These are phyloP conservation scores for Bacillus rossius DNA, from an alignment of 1,140 invertebrate genomes.

Conservation along the genomic window DNA sequence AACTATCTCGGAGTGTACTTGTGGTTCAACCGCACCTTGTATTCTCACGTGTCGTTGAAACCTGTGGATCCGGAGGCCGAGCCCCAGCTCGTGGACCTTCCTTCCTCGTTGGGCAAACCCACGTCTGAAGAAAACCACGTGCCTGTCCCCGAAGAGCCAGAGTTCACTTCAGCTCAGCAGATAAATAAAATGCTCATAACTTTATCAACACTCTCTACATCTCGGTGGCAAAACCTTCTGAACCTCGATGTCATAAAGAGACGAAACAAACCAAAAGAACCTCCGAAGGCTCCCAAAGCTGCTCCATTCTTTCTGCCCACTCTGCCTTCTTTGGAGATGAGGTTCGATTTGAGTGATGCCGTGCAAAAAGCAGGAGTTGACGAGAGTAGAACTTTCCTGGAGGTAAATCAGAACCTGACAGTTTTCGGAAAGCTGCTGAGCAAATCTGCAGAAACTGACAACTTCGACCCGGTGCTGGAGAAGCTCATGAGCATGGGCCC, in stretches of 20 bases:
- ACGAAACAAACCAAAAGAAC: constrained; percentile 86
- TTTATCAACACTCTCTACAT: constrained; percentile 75
- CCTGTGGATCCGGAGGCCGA: constrained; percentile 56
- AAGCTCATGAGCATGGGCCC: constrained; percentile 79
- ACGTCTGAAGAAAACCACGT: constrained; percentile 47
- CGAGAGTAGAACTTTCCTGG: not conserved
- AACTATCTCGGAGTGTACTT: constrained; percentile 87
- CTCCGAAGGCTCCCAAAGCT: constrained; percentile 70
- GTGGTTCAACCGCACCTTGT: constrained; percentile 90
- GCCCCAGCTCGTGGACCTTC: constrained; percentile 46
- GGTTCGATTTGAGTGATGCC: constrained; percentile 65
- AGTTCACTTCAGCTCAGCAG: constrained; percentile 76
- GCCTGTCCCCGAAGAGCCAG: constrained; percentile 43
- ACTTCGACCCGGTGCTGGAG: constrained; percentile 55
- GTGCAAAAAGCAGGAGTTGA: constrained; percentile 29
- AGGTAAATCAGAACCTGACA: constrained; percentile 56
- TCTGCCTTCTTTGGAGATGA: constrained; percentile 70
- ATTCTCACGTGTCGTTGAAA: constrained; percentile 69
- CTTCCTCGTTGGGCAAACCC: constrained; percentile 21
- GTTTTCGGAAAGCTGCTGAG: constrained; percentile 58
- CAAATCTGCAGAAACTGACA: constrained; percentile 36
- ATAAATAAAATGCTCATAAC: constrained; percentile 78
- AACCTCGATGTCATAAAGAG: constrained; percentile 86
- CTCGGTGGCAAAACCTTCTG: constrained; percentile 90
- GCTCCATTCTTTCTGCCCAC: constrained; percentile 96